A percentile compares a stretch with the other conserved stretches of the same genome.
Evolutionary conservation across 2,888 invertebrate species (phyloP).

Genomic region (Tinea trinotella): DNA sequence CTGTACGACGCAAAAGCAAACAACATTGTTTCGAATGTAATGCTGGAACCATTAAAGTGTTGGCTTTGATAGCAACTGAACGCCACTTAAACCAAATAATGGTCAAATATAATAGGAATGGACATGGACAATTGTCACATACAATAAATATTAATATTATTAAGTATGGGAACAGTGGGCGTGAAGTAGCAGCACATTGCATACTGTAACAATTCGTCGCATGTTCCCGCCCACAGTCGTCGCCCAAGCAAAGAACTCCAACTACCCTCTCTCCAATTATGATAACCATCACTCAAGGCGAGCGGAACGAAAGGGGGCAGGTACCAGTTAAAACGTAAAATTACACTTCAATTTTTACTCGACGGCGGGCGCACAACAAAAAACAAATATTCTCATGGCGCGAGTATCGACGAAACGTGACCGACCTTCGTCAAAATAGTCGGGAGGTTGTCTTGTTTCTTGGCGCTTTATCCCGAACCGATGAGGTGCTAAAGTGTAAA

Average conservation of each 20-base stretch:
- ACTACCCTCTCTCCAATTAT: constrained; percentile 69
- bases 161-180: constrained; percentile 4
- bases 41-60: background rate
- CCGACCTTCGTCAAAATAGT: constrained; percentile 71
- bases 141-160: background rate
- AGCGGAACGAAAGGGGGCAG: constrained; percentile 72
- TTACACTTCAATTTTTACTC: constrained; percentile 70
- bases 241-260: constrained; percentile 49
- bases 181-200: constrained; percentile 12
- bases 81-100: background rate
- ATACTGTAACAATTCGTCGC: constrained; percentile 12
- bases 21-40: constrained; percentile 9
- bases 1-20: background rate
- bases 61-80: background rate
- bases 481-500: constrained; percentile 71
- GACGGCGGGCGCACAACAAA: constrained; percentile 63
- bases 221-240: constrained; percentile 43
- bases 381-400: constrained; percentile 73
- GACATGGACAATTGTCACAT: background rate
- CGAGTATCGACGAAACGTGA: constrained; percentile 70
- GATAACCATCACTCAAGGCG: constrained; percentile 71
- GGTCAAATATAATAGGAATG: background rate
- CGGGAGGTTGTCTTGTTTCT: constrained; percentile 65
- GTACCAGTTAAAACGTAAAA: constrained; percentile 69
- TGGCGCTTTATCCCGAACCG: constrained; percentile 54